Evolutionary conservation across 2,888 invertebrate genomes (phyloP).

Genomic region (Cryptosula pallasiana): DNA sequence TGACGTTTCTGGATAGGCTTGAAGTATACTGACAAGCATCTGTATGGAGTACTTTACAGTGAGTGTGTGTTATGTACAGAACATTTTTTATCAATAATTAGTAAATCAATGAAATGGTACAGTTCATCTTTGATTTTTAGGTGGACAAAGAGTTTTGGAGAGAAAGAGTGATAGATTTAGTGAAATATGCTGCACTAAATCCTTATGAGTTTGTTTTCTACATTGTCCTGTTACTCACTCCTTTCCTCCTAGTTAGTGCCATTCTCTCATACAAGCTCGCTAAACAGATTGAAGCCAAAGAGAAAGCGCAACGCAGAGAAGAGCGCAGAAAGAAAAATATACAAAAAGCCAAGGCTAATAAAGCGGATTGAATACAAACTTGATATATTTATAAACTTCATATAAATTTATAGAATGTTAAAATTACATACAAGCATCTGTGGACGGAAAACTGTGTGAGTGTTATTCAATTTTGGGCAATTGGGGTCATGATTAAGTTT

Average conservation of each 20-base stretch:
- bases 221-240: constrained; percentile 56
- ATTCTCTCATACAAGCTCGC: constrained; percentile 58
- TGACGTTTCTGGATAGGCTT: too few species aligned
- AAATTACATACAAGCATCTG: too few species aligned
- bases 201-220: constrained; percentile 57
- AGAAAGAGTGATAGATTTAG: constrained; percentile 35
- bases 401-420: neutral
- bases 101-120: too few species aligned
- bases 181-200: constrained; percentile 50
- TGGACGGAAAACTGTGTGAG: neutral
- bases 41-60: too few species aligned
- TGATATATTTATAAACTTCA: neutral
- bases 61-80: too few species aligned
- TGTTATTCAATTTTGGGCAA: neutral
- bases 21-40: too few species aligned
- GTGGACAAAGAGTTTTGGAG: constrained; percentile 32
- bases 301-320: constrained; percentile 55
- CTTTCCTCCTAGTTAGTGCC: constrained; percentile 57
- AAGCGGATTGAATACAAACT: neutral
- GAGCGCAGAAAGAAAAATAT: constrained; percentile 54
- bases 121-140: constrained; percentile 16
- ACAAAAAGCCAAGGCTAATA: constrained; percentile 34
- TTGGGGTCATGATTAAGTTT: constrained; percentile 14
- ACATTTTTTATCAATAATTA: too few species aligned
- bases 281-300: constrained; percentile 57